These are phyloP conservation scores for Thaumatotibia leucotreta DNA, from an alignment of 1,140 invertebrate species.

Conservation along the genomic window DNA sequence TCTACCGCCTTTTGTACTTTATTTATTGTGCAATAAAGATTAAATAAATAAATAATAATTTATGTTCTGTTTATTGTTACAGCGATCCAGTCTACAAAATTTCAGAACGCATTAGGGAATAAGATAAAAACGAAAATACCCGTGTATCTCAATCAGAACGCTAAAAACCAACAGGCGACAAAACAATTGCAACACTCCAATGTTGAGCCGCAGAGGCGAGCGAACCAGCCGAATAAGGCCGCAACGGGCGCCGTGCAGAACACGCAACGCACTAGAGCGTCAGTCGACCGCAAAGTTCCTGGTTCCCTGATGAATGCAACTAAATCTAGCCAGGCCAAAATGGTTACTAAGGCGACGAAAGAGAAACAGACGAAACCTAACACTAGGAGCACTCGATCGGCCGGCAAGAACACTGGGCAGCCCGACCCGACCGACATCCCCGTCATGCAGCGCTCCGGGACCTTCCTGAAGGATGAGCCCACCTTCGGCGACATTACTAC, in stretches of 20 bases:
- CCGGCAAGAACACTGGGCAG: background rate
- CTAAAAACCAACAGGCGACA: conserved; percentile 8
- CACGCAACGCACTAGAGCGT: background rate
- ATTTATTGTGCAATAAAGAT: no score
- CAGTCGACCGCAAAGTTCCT: conserved; percentile 22
- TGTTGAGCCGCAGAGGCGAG: background rate
- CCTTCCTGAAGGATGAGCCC: conserved; percentile 84
- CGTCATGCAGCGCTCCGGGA: conserved; percentile 79
- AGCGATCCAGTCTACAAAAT: conserved; percentile 36
- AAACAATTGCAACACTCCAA: background rate
- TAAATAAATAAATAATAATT: no score
- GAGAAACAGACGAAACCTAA: conserved; percentile 21
- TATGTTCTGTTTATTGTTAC: conserved; percentile 24
- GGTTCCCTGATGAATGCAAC: conserved; percentile 58
- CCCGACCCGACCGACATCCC: conserved; percentile 40
- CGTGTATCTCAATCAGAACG: conserved; percentile 34
- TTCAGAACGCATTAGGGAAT: conserved; percentile 19
- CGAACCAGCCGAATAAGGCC: background rate
- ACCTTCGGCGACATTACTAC: conserved; percentile 48
- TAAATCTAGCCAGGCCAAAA: conserved; percentile 62
- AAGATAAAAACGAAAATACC: conserved; percentile 52
- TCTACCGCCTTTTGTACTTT: no score
- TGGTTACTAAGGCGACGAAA: conserved; percentile 45
- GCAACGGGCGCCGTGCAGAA: background rate
- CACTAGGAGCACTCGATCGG: background rate